Base-by-base conservation (phyloP, 2,797 vertebrate genomes). In the Graptemys geographica region DNA sequence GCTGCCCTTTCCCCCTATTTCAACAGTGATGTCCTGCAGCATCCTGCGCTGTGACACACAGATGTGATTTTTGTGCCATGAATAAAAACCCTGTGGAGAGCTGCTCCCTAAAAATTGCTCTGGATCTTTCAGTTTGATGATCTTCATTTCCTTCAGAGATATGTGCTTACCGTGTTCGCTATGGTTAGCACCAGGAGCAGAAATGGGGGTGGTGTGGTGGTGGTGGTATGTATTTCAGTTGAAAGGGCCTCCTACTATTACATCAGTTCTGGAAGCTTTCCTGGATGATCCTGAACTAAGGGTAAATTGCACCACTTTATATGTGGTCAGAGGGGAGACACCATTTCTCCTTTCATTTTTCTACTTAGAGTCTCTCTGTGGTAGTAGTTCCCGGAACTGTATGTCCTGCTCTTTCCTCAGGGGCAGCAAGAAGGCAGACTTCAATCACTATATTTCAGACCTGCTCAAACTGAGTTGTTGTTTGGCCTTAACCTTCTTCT, bases 401-500 rank as follows among this genome's bases (percentile, higher is more conserved):
- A 10, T 51, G 79, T 37, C 11, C 49, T 80, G 8, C 19, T 55
- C 10, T n/a, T 51, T 37, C 33, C 19, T 16, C n/a, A n/a, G n/a
- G 51, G 11, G 33, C 51, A n/a, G 31, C 47, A 33, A 33, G 76
- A 51, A 33, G 47, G 76, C 18, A 51, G 76, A 41, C n/a, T 56
- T 81, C n/a, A 47, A 19, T 28, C 28, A 41, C 28, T 55, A 5
- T 11, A 47, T 47, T 44, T 33, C 55, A 21, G 19, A 21, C 10
- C 11, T 41, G 41, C 16, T 21, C 10, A 8, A 37, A 19, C 76
- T 51, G 37, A 28, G 41, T 59, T 82, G 12, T 18, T 10, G 27
- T 7, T 28, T 3, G 23, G 33, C 1, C 55, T 25, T 13, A 1
- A 2, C 74, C n/a, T 15, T 1, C 5, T 1, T 4, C 10, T 72